Base-by-base conservation (phyloP, 1,140 invertebrate genomes). In the Micrasema minimum region DNA sequence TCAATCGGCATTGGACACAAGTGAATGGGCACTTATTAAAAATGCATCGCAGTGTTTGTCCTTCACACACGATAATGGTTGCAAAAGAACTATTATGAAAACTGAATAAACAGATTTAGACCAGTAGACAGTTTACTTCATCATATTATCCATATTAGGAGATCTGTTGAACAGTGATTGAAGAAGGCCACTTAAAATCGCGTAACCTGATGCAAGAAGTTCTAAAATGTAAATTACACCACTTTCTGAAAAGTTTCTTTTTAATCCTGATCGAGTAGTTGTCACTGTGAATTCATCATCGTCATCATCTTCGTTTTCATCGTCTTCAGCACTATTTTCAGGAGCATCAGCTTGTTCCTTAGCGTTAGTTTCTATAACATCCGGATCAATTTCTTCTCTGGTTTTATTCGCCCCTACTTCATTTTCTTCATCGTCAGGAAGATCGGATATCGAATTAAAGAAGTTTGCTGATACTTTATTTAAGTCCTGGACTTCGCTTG, bases 151-250 rank as follows among this genome's bases (percentile, higher is more conserved):
- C n/a, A n/a, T n/a, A n/a, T n/a, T n/a, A n/a, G 51, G 26, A 16
- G 26, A 37, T 7, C 53, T 35, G 6, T 31, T 59, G 45, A 72
- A 83, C 78, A 77, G 61, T 0, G 78, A 65, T 0, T 76, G 45
- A 11, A 84, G 31, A 6, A 79, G 79, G 1, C 81, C 81, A 68
- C 78, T 43, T 12, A 62, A 43, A 11, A 62, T 41, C 10, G 80
- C 78, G 22, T 81, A 45, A 0, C 81, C 31, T 53, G 80, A 82
- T 2, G 76, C 78, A 1, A 82, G 4, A 1, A 80, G 22, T 59
- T 84, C 81, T 35, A 84, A 71, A 1, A 82, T 35, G 41, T 77
- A 79, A 23, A 80, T 65, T 2, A 84, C 74, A 0, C 79, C 75
- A n/a, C 78, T 78, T 55, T 80, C 78, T 10, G 48, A 66, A 23